Evolutionary conservation across 2,797 vertebrate genomes (phyloP).

Genomic region (Paguma larvata): DNA sequence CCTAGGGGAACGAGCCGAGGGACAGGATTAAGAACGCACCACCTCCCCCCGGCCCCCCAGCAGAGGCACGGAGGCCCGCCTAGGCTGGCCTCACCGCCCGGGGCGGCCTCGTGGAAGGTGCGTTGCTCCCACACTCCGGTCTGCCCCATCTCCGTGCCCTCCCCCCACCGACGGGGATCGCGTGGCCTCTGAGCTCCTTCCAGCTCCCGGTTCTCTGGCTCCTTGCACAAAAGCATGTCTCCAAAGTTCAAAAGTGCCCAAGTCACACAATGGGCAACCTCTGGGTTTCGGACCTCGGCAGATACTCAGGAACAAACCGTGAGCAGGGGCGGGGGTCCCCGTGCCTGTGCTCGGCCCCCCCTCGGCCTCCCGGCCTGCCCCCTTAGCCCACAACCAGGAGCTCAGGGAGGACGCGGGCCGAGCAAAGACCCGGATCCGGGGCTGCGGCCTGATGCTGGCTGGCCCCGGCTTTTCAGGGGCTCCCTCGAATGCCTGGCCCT

Average conservation of each 20-base stretch:
- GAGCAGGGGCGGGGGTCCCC: neutral
- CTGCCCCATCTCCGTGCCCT: neutral
- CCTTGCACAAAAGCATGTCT: neutral
- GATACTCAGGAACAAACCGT: neutral
- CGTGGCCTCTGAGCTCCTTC: neutral
- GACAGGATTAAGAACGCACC: neutral
- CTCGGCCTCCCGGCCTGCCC: neutral
- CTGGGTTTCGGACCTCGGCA: neutral
- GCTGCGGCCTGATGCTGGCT: fast-evolving
- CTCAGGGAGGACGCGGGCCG: neutral
- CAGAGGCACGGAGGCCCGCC: neutral
- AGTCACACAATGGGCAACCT: neutral
- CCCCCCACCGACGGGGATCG: too few species aligned
- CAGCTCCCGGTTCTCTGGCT: neutral
- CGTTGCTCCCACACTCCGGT: neutral
- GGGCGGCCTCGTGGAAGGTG: neutral
- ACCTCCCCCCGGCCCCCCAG: neutral
- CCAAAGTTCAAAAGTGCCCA: neutral
- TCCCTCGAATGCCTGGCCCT: fast-evolving
- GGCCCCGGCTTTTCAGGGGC: neutral
- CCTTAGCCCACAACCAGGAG: too few species aligned
- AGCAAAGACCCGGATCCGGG: neutral
- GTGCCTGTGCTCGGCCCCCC: fast-evolving
- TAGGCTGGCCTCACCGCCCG: neutral
- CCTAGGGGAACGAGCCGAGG: conserved; percentile 86